A percentile compares a stretch with the other conserved stretches of the same genome.
These are phyloP conservation scores for Xerus inauris DNA, from an alignment of 2,113 vertebrate species.

Conservation along the genomic window DNA sequence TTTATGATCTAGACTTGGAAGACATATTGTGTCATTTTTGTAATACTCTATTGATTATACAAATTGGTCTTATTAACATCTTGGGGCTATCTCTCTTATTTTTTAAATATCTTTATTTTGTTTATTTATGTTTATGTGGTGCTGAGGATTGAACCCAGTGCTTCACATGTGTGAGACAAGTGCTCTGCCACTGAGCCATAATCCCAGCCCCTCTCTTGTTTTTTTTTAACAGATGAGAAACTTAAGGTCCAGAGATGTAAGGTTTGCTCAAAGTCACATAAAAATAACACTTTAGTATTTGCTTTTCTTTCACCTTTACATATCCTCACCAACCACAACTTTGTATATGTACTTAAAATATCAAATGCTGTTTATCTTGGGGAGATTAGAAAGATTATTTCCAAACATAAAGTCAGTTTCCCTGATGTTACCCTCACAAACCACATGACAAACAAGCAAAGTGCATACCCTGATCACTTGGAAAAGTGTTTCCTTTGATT, in stretches of 20 bases:
- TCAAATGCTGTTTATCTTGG: conserved; percentile 60
- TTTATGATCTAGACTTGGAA: not conserved
- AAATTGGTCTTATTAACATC: not conserved
- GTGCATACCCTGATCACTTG: not conserved
- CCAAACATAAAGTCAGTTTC: conserved; percentile 48
- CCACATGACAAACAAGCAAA: conserved; percentile 24
- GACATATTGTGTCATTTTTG: not conserved
- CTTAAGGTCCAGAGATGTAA: conserved; percentile 16
- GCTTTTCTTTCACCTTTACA: conserved; percentile 39
- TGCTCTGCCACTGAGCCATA: too few species aligned
- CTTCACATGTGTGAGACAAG: too few species aligned
- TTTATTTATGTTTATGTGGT: too few species aligned
- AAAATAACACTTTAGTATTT: conserved; percentile 34
- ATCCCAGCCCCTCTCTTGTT: too few species aligned
- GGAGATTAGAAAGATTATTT: conserved; percentile 60
- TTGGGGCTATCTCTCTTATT: not conserved
- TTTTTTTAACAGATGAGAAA: not conserved
- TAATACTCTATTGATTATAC: conserved; percentile 7
- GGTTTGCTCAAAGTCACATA: not conserved
- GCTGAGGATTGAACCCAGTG: too few species aligned
- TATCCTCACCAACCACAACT: conserved; percentile 31
- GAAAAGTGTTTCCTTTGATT: conserved; percentile 14
- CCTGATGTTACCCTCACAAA: conserved; percentile 39
- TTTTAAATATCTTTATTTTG: too few species aligned
- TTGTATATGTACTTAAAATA: conserved; percentile 59